Base-by-base conservation (phyloP, 2,113 vertebrate genomes). In the Zingel zingel region DNA sequence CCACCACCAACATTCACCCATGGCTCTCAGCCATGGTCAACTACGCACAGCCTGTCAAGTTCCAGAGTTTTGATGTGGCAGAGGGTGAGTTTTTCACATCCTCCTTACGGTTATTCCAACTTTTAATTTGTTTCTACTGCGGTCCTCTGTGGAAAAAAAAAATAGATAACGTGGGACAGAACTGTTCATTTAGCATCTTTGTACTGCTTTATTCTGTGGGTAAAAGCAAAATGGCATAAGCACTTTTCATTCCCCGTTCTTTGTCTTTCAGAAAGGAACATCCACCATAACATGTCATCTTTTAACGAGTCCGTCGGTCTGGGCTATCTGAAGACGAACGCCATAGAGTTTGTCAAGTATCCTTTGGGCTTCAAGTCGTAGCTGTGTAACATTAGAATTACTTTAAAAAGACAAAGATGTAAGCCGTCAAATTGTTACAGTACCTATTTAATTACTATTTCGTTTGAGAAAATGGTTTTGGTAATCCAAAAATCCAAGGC, bases 281-380 rank as follows among this genome's bases (percentile, higher is more conserved):
- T 99, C 91, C 97, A 99, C 88, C 97, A 98, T 81, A 99, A 99
- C 93, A 99, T 99, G 98, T 99, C 98, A 0, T 99, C 98, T 74
- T 99, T 99, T 89, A 99, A 99, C 21, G 98, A 99, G 87, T 99
- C 98, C 0, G 98, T 99, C 0, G 98, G 98, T 47, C 94, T 99
- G 50, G 98, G 98, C n/a, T 99, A 99, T 87, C 94, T 99, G 94
- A 99, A 99, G 96, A 99, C 98, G 0, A 98, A 99, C 0, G 98
- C 98, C 15, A 97, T 98, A 59, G 98, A 99, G 91, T 99, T 99
- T 85, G 98, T 98, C 74, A 99, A 99, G 98, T 99, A 99, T 99
- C 98, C 97, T 99, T 96, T 76, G 47, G 50, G n/a, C 54, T 51
- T n/a, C 33, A 48, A 39, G 15, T 18, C 23, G 10, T 18, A 53